These are phyloP conservation scores for Bicyclus anynana DNA, from an alignment of 1,140 invertebrate genomes.

Conservation along the genomic window DNA sequence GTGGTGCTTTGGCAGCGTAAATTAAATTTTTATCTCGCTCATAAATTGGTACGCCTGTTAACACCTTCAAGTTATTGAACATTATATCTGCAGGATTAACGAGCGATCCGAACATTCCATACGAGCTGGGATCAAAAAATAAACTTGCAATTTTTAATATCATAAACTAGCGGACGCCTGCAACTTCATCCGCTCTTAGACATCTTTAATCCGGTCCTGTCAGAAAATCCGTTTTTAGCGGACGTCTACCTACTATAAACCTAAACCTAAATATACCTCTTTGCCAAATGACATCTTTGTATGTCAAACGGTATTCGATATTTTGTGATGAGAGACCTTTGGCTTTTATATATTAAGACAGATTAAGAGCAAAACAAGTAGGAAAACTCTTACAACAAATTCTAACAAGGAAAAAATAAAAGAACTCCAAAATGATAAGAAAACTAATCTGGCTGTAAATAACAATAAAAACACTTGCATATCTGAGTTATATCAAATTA, in stretches of 20 bases:
- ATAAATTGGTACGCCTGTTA: constrained; percentile 15
- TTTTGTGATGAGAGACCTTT: too few relatives aligned
- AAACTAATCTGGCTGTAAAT: constrained; percentile 40
- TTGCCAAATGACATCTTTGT: too few relatives aligned
- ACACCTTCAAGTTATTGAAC: constrained; percentile 9
- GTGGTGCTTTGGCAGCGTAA: constrained; percentile 23
- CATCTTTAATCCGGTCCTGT: too few relatives aligned
- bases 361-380: too few relatives aligned
- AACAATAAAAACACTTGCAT: constrained; percentile 55
- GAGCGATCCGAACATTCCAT: background rate
- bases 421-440: constrained; percentile 28
- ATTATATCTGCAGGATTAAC: constrained; percentile 5
- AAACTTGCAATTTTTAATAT: too few relatives aligned
- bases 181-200: too few relatives aligned
- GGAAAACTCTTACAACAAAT: background rate
- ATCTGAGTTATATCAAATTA: constrained; percentile 64
- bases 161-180: too few relatives aligned
- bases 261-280: too few relatives aligned
- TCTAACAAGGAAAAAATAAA: constrained; percentile 8
- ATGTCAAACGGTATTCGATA: too few relatives aligned
- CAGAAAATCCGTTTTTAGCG: too few relatives aligned
- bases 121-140: background rate
- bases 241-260: too few relatives aligned
- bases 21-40: constrained; percentile 21
- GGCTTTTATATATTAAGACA: too few relatives aligned